These are phyloP conservation scores for Calcarius lapponicus DNA, from an alignment of 2,797 vertebrate genomes.

Conservation along the genomic window DNA sequence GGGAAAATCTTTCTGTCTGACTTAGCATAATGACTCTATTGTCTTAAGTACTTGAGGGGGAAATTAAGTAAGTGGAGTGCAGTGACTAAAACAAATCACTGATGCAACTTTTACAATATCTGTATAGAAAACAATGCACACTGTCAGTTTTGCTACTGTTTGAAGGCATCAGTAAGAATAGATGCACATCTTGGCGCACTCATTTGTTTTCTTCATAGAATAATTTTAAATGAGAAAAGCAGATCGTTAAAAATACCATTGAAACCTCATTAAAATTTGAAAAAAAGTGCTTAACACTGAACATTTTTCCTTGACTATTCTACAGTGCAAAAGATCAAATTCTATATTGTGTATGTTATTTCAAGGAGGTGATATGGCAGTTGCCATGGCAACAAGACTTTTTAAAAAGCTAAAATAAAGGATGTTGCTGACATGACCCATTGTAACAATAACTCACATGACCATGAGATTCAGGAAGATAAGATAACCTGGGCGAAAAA, in stretches of 20 bases:
- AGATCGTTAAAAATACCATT: not conserved
- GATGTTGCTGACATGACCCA: not conserved
- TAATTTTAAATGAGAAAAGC: not conserved
- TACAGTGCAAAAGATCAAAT: slow-evolving; percentile 44
- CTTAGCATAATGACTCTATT: not conserved
- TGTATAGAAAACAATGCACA: not conserved
- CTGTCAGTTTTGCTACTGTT: not conserved
- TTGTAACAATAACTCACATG: slow-evolving; percentile 10
- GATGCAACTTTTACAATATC: not conserved
- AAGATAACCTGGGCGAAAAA: not conserved
- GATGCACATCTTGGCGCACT: not conserved
- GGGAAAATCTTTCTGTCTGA: not conserved
- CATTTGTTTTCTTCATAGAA: not conserved
- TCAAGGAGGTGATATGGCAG: slow-evolving; percentile 29
- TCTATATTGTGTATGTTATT: slow-evolving; percentile 3
- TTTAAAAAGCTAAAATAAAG: slow-evolving; percentile 2
- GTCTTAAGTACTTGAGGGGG: not conserved
- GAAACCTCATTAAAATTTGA: not conserved
- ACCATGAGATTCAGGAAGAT: not conserved
- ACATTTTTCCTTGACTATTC: not conserved
- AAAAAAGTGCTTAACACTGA: not conserved
- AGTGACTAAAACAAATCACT: not conserved
- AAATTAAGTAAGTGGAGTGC: not conserved
- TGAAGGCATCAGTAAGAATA: not conserved
- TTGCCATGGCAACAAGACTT: slow-evolving; percentile 19